Evolutionary conservation across 1,140 invertebrate genomes (phyloP), one percentile per base, ranked within the genome.

Genomic region (Acromyrmex charruanus): DNA sequence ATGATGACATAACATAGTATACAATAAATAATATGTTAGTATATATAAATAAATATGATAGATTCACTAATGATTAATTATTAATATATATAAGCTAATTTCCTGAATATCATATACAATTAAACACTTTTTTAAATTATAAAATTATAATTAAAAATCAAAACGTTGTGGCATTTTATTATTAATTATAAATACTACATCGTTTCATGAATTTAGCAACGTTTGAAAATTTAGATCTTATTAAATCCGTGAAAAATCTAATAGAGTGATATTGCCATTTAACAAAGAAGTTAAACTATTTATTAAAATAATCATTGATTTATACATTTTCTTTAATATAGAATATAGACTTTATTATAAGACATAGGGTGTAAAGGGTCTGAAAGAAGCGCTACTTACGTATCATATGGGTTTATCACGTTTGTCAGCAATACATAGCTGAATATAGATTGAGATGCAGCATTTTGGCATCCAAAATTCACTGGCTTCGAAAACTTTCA

Each of bases 391-490:
- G 9, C 16, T n/a, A 49, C 21, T 77, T 65, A 25, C 3, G 14
- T 51, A 12, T 66, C 44, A 53, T n/a, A 31, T 18, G 7, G 28
- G 21, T 80, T 80, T 49, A 65, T 66, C 18, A 49, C 44, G 18
- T 65, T 79, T n/a, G n/a, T 68, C 63, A 79, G 25, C 7, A 28
- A 51, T 35, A 68, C 14, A 68, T 79, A 68, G 66, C 49, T 80
- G 77, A 68, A 53, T 80, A 44, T 80, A 69, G 77, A 28, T 63
- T 53, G 77, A 79, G 77, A 66, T 68, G 49, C 35, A 68, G 44
- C 61, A 66, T 51, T 66, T 66, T 5, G 12, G 12, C n/a, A 68
- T 80, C 7, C 69, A 80, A 80, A 35, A 53, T 80, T 68, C 14
- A 80, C 28, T 10, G 14, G 14, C 28, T 68, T 28, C 28, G 63